Evolutionary conservation across 1,140 invertebrate species (phyloP).

Genomic region (Conopomorpha cramerella): DNA sequence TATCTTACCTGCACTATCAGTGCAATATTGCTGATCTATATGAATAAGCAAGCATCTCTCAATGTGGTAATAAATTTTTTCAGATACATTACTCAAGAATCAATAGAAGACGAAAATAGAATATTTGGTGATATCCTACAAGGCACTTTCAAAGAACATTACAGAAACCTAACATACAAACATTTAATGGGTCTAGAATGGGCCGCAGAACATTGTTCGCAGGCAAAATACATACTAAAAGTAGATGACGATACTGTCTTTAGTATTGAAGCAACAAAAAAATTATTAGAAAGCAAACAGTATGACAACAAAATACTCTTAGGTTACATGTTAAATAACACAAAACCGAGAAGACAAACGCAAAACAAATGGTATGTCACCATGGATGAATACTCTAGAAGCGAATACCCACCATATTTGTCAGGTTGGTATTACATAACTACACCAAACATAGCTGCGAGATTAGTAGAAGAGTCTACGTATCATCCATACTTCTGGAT

Average conservation of each 20-base stretch:
- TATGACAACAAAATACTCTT: constrained; percentile 56
- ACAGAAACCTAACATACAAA: constrained; percentile 86
- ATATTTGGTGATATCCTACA: constrained; percentile 76
- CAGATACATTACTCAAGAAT: constrained; percentile 62
- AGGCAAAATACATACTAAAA: constrained; percentile 76
- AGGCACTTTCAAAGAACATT: constrained; percentile 80
- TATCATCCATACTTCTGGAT: constrained; percentile 78
- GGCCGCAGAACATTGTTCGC: constrained; percentile 67
- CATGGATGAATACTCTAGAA: constrained; percentile 64
- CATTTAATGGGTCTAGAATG: constrained; percentile 87
- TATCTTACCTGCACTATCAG: too few relatives aligned
- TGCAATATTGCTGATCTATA: too few relatives aligned
- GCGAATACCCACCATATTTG: constrained; percentile 74
- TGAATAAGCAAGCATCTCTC: too few relatives aligned
- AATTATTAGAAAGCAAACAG: constrained; percentile 29
- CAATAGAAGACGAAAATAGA: constrained; percentile 66
- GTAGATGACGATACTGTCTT: constrained; percentile 90
- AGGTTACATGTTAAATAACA: constrained; percentile 71
- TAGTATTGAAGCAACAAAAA: constrained; percentile 70
- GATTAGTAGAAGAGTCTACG: constrained; percentile 55
- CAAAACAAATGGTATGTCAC: constrained; percentile 83
- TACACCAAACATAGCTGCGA: constrained; percentile 60
- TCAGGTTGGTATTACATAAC: constrained; percentile 86
- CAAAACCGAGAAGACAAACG: constrained; percentile 66
- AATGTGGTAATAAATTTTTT: too few relatives aligned